A percentile compares a stretch with the other conserved stretches of the same genome.
Conservation (phyloP, 2,113 vertebrate genomes). For the Psophia crepitans region DNA sequence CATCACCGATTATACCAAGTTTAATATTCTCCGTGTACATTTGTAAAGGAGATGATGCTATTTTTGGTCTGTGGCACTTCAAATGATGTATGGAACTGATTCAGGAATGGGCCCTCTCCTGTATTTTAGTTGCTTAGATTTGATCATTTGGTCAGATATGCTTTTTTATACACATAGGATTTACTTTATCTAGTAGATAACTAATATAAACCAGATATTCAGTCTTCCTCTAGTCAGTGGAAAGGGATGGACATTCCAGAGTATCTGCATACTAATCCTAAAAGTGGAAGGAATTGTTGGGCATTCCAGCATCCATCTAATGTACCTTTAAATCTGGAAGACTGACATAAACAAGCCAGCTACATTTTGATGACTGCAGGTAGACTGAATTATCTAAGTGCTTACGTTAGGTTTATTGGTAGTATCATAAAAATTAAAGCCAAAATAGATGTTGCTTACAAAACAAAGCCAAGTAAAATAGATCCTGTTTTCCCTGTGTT, state of each 20-base stretch:
- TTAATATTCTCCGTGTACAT: neutral
- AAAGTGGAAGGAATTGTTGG: neutral
- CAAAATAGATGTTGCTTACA: neutral
- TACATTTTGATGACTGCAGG: neutral
- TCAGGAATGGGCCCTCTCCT: neutral
- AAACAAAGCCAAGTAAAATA: neutral
- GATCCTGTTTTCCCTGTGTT: neutral
- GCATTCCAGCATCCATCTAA: neutral
- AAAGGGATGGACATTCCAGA: neutral
- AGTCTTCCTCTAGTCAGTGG: neutral
- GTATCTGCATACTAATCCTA: neutral
- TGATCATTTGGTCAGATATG: neutral
- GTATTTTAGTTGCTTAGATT: neutral
- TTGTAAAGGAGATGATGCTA: neutral
- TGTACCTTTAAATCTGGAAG: neutral
- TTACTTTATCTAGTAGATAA: neutral
- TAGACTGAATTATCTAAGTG: neutral
- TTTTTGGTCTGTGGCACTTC: neutral
- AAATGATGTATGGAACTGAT: neutral
- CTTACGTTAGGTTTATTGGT: neutral
- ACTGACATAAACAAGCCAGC: neutral
- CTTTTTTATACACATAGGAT: neutral
- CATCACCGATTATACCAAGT: neutral
- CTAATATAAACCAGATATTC: neutral
- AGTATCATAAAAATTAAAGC: neutral